Evolutionary conservation across 2,888 invertebrate species (phyloP), one percentile per base, ranked within the genome.

Genomic region (Drosophila nr. medialis): DNA sequence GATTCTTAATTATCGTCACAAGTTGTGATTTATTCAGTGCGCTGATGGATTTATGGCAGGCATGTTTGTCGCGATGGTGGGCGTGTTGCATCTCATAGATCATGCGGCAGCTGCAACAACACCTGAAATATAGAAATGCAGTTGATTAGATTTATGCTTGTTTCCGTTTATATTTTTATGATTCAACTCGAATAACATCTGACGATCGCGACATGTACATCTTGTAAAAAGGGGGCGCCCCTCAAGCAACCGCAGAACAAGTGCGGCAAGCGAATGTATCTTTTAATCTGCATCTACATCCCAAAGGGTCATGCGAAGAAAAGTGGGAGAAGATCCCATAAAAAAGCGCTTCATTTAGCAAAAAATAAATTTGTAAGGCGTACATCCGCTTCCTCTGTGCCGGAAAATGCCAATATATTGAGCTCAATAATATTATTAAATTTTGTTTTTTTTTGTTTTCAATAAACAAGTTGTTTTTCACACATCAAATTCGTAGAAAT

Each of bases 21-120:
- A 65, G 66, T 51, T 76, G 72, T 84, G 88, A 89, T 87, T 81
- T 90, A 85, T 80, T 85, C 64, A 71, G 72, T 40, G 29, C 64
- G 77, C 65, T 85, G 90, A 90, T 83, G 88, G 88, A 87, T 89
- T 89, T 87, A 89, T 90, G 86, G 82, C 77, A 72, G 85, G 77
- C 80, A 84, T 81, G 77, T 75, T 86, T 78, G 66, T 77, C 66
- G 48, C 36, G 50, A 30, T 49, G 58, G 83, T 80, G 75, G 89
- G 84, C 69, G 88, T 80, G 70, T 7, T 30, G 38, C 54, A 58
- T 48, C 77, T 72, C 69, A 89, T 88, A 85, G 83, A 87, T 85
- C 90, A 89, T 64, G 65, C 66, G 65, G 49, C 58, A 64, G 72
- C 72, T 81, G 89, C 74, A 78, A 62, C 83, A 85, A 69, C 83